These are phyloP conservation scores for Acanthosoma haemorrhoidale DNA, from an alignment of 2,888 invertebrate species.

Conservation along the genomic window DNA sequence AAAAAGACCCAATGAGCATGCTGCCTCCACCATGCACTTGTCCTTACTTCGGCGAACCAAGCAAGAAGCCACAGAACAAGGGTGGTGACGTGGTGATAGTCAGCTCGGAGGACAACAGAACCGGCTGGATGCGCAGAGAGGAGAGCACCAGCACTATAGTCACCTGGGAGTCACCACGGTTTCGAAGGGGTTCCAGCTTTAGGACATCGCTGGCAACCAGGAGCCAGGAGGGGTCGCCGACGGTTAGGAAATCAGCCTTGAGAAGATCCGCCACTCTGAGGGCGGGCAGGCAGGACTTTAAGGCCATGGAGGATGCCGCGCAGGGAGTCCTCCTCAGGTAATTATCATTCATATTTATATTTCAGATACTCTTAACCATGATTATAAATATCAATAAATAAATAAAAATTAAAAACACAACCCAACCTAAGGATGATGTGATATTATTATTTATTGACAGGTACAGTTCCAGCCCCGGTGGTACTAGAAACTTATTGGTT, in stretches of 20 bases:
- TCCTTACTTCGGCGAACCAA: conserved; percentile 62
- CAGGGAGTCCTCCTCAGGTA: conserved; percentile 35
- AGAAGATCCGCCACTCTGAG: conserved; percentile 58
- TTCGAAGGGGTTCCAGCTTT: conserved; percentile 38
- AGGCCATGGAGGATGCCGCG: conserved; percentile 38
- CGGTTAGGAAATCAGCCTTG: conserved; percentile 48
- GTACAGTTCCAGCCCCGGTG: conserved; percentile 38
- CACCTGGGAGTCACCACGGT: conserved; percentile 39
- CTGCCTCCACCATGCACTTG: conserved; percentile 74
- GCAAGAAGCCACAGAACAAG: conserved; percentile 44
- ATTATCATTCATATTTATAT: not conserved
- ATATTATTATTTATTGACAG: too few relatives aligned
- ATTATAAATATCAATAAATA: not conserved
- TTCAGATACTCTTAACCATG: not conserved
- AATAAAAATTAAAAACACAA: not conserved
- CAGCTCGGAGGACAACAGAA: conserved; percentile 41
- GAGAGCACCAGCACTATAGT: conserved; percentile 40
- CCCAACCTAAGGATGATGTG: too few relatives aligned
- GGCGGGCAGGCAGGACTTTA: conserved; percentile 36
- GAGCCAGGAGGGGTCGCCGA: conserved; percentile 45
- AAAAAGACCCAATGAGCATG: conserved; percentile 44
- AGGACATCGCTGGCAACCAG: conserved; percentile 58
- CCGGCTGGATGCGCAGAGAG: conserved; percentile 40
- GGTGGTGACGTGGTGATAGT: conserved; percentile 43
- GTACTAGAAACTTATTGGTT: conserved; percentile 34